Conservation (phyloP, 1,140 invertebrate genomes). For the Apis cerana region DNA sequence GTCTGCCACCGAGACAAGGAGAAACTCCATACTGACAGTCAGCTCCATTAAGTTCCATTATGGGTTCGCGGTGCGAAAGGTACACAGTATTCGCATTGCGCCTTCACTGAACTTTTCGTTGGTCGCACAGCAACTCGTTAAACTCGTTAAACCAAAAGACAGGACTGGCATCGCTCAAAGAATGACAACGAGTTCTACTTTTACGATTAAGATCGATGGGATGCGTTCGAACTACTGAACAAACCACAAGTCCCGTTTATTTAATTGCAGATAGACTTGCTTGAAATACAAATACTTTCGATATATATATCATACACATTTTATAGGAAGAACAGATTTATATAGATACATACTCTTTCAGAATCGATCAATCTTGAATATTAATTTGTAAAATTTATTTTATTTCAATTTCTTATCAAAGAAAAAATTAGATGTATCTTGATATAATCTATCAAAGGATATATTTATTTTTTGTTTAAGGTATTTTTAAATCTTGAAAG, state of each 20-base stretch:
- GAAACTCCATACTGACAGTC: conserved; percentile 61
- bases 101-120: conserved; percentile 54
- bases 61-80: conserved; percentile 50
- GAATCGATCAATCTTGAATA: neutral
- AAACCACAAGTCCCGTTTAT: too few species aligned
- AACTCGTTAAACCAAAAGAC: conserved; percentile 55
- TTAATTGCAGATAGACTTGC: neutral
- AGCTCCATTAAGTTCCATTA: conserved; percentile 68
- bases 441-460: neutral
- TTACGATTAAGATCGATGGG: conserved; percentile 2
- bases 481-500: too few species aligned
- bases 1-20: conserved; percentile 50
- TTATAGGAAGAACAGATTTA: neutral
- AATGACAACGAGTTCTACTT: conserved; percentile 27
- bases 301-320: too few species aligned
- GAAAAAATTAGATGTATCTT: neutral
- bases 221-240: neutral
- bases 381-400: neutral
- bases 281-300: neutral
- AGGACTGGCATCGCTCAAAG: conserved; percentile 12
- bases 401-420: neutral
- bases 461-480: neutral
- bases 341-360: neutral
- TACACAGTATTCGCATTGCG: conserved; percentile 58
- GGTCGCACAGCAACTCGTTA: conserved; percentile 52